Conservation (phyloP, 2,797 vertebrate species). For the Enteromius treurensis region DNA sequence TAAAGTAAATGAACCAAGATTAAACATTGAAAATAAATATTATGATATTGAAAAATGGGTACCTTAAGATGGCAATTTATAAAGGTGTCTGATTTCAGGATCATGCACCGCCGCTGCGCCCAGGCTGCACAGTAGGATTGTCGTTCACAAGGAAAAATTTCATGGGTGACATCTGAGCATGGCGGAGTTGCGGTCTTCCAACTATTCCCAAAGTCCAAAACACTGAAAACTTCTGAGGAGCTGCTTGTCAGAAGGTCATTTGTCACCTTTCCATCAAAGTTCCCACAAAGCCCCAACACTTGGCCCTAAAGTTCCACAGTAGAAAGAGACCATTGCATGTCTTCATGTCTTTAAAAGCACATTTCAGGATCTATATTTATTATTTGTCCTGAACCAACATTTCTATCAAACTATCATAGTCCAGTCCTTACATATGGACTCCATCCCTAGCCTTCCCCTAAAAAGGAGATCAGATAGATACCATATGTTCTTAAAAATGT, state of each 20-base stretch:
- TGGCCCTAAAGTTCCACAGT: slow-evolving; percentile 62
- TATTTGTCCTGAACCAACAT: not conserved
- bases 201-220: slow-evolving; percentile 76
- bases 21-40: not conserved
- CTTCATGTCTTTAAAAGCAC: not conserved
- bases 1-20: not conserved
- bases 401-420: not conserved
- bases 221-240: slow-evolving; percentile 63
- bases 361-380: not conserved
- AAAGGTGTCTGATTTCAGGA: slow-evolving; percentile 77
- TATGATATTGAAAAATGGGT: slow-evolving; percentile 5
- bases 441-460: not conserved
- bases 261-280: slow-evolving; percentile 75
- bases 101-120: slow-evolving; percentile 82
- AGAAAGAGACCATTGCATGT: not conserved
- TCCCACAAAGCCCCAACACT: slow-evolving; percentile 79
- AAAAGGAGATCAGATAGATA: not conserved
- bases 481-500: not conserved
- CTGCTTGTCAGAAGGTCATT: slow-evolving; percentile 73
- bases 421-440: not conserved
- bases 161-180: slow-evolving; percentile 76
- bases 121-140: slow-evolving; percentile 83
- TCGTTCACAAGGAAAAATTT: slow-evolving; percentile 80
- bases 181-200: slow-evolving; percentile 78
- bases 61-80: slow-evolving; percentile 81